Conservation (phyloP, 2,113 vertebrate species). For the Saccopteryx bilineata region DNA sequence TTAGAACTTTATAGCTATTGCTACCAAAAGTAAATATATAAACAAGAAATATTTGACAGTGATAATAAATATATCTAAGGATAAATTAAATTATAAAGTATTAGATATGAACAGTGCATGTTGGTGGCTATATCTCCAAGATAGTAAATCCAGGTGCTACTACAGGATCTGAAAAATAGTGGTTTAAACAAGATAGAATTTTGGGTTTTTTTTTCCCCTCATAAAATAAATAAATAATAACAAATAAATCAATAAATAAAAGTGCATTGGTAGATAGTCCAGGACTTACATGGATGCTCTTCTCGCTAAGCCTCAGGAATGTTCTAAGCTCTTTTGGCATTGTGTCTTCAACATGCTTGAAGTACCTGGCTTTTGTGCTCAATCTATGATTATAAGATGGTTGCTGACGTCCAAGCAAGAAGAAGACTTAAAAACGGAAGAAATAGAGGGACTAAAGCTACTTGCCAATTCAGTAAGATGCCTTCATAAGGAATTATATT, state of each 20-base stretch:
- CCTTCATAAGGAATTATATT: background rate
- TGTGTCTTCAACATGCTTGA: background rate
- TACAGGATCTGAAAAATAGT: background rate
- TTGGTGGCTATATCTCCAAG: background rate
- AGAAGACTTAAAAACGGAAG: background rate
- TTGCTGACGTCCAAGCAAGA: background rate
- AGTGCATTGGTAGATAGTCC: background rate
- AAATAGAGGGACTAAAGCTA: background rate
- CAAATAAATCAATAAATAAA: background rate
- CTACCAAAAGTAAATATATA: slow-evolving; percentile 14
- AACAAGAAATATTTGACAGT: background rate
- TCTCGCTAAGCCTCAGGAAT: background rate
- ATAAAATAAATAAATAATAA: background rate
- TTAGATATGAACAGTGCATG: background rate
- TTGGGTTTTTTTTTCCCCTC: background rate
- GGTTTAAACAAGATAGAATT: background rate
- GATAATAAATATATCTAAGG: background rate
- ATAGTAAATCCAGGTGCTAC: background rate
- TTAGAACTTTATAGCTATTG: background rate
- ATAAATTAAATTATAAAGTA: background rate
- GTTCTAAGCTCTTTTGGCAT: background rate
- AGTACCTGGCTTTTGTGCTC: background rate
- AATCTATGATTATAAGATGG: background rate
- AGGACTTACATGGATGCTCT: background rate
- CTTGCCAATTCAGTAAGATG: background rate